Percentiles rank a stretch among this genome's conserved stretches.
phyloP scores from a whole-genome alignment of 2,797 vertebrate genomes.

The Xyrichtys novacula region DNA sequence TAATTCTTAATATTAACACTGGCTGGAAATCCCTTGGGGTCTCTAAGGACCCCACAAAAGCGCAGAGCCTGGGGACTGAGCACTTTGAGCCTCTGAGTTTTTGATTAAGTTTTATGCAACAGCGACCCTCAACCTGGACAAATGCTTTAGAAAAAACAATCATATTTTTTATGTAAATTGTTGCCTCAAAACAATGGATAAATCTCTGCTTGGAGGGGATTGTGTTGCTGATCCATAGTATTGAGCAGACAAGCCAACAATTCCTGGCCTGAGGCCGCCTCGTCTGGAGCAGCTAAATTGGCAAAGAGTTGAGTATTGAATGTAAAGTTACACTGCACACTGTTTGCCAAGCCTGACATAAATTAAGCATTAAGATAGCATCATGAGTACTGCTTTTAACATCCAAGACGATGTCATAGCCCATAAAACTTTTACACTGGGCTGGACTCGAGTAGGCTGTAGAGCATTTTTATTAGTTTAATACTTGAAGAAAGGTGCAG shows the following conservation, averaged over 20 bases:
- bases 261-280: conserved; percentile 43
- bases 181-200: conserved; percentile 20
- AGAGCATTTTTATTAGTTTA: conserved; percentile 29
- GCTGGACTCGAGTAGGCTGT: conserved; percentile 25
- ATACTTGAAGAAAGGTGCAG: conserved; percentile 15
- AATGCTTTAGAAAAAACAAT: not conserved
- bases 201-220: conserved; percentile 28
- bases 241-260: conserved; percentile 50
- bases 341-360: conserved; percentile 58
- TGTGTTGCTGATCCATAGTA: conserved; percentile 55
- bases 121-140: not conserved
- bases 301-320: conserved; percentile 58
- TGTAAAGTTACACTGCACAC: conserved; percentile 47
- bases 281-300: conserved; percentile 43
- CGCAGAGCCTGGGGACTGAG: conserved; percentile 10
- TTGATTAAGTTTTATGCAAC: conserved; percentile 6
- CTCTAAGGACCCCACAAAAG: conserved; percentile 59
- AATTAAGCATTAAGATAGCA: conserved; percentile 46
- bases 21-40: conserved; percentile 67
- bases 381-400: conserved; percentile 47
- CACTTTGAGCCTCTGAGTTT: conserved; percentile 5
- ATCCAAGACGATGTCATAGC: conserved; percentile 52
- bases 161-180: not conserved
- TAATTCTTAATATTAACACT: conserved; percentile 81
- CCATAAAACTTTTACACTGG: conserved; percentile 48